phyloP scores from a whole-genome alignment of 2,113 vertebrate genomes.

The Sialia sialis region DNA sequence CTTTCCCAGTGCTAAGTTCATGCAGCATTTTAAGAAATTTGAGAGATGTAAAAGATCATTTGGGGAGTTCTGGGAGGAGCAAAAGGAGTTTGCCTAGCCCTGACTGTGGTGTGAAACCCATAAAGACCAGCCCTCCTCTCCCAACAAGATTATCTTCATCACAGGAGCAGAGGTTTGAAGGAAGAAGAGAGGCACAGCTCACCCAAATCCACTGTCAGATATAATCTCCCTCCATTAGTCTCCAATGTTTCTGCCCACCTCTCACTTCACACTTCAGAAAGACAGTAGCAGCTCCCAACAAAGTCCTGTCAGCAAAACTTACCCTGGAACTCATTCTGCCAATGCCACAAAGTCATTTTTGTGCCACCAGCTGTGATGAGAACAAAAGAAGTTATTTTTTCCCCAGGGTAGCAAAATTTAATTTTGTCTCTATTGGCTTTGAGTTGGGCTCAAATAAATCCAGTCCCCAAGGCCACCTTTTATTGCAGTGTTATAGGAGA shows the following conservation, averaged over 20 bases:
- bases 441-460: constrained; percentile 33
- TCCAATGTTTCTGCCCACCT: neutral
- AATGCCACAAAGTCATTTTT: neutral
- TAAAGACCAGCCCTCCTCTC: neutral
- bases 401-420: constrained; percentile 36
- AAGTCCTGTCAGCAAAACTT: neutral
- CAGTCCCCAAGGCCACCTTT: neutral
- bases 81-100: neutral
- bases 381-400: constrained; percentile 26
- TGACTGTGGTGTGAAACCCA: neutral
- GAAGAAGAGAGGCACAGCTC: neutral
- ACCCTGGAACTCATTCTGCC: neutral
- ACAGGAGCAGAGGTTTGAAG: neutral
- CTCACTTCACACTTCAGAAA: neutral
- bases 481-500: neutral
- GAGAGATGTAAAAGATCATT: neutral
- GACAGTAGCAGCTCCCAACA: accelerated
- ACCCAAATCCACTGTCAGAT: neutral
- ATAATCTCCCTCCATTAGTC: neutral
- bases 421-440: constrained; percentile 47
- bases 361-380: neutral
- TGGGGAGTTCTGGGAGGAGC: neutral
- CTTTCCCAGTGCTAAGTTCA: neutral
- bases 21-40: neutral
- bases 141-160: neutral